A percentile compares a stretch with the other conserved stretches of the same genome.
phyloP scores from a whole-genome alignment of 2,888 invertebrate genomes.

The Lepeophtheirus nordmannii region DNA sequence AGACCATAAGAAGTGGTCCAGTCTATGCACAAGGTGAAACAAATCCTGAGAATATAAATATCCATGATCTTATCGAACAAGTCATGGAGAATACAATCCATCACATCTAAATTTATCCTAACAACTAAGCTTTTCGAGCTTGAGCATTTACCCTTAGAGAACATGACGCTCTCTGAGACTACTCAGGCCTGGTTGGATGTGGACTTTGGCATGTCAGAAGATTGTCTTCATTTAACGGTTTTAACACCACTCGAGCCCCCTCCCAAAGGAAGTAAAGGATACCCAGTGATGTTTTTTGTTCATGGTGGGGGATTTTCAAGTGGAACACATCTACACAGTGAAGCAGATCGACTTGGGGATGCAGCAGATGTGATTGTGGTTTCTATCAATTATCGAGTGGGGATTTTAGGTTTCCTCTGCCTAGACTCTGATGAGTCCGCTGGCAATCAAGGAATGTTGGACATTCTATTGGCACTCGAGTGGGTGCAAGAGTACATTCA shows the following conservation, averaged over 20 bases:
- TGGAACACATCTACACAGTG: conserved; percentile 27
- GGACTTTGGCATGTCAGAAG: conserved; percentile 21
- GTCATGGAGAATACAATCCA: neutral
- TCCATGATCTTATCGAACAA: neutral
- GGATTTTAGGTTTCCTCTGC: conserved; percentile 29
- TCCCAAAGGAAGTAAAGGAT: neutral
- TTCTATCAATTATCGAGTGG: conserved; percentile 29
- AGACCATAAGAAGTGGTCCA: conserved; percentile 13
- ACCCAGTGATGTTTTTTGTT: conserved; percentile 29
- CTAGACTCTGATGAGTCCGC: conserved; percentile 29
- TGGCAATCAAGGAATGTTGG: conserved; percentile 33
- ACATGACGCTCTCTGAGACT: conserved; percentile 2
- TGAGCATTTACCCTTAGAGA: neutral
- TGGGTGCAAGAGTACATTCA: conserved; percentile 30
- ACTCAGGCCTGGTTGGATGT: conserved; percentile 10
- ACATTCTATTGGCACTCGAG: conserved; percentile 31
- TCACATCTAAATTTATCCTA: neutral
- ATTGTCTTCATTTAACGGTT: conserved; percentile 22
- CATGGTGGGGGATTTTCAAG: conserved; percentile 29
- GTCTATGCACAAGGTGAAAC: conserved; percentile 15
- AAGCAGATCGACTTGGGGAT: conserved; percentile 27
- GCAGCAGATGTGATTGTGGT: conserved; percentile 29
- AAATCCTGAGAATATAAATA: conserved; percentile 1
- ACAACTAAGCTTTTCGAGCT: neutral
- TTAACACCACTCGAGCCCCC: conserved; percentile 15